phyloP scores from a whole-genome alignment of 2,888 invertebrate genomes.

The Oxystoma pomonae region DNA sequence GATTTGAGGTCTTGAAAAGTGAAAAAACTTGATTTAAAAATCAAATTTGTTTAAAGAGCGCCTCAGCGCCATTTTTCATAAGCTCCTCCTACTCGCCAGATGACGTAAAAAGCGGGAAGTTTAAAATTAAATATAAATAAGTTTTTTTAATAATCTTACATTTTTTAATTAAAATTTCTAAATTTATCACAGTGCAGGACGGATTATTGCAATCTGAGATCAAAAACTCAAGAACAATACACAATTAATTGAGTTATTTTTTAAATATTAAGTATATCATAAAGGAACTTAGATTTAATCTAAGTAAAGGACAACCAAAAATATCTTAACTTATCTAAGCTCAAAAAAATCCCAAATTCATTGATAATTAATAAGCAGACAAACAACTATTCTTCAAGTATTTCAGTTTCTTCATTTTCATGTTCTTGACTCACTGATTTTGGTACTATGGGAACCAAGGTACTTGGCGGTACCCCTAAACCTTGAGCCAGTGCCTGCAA shows the following conservation, averaged over 20 bases:
- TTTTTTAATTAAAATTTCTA: not conserved
- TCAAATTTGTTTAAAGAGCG: slow-evolving; percentile 8
- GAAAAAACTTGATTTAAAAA: slow-evolving; percentile 12
- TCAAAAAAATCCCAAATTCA: too few relatives aligned
- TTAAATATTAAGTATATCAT: too few relatives aligned
- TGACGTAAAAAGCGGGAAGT: not conserved
- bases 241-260: too few relatives aligned
- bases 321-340: not conserved
- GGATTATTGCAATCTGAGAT: too few relatives aligned
- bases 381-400: slow-evolving; percentile 17
- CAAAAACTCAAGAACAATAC: too few relatives aligned
- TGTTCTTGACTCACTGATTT: slow-evolving; percentile 3
- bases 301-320: too few relatives aligned
- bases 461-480: not conserved
- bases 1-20: not conserved
- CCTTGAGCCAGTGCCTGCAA: not conserved
- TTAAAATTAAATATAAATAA: not conserved
- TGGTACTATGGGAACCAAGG: slow-evolving; percentile 13
- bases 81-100: slow-evolving; percentile 15
- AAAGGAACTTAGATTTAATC: too few relatives aligned
- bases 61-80: slow-evolving; percentile 10
- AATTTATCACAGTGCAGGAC: not conserved
- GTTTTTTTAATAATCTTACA: too few relatives aligned
- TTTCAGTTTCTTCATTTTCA: slow-evolving; percentile 16
- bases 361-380: too few relatives aligned